Evolutionary conservation across 1,140 invertebrate species (phyloP), one percentile per base, ranked within the genome.

Genomic region (Drosophila rhopaloa): DNA sequence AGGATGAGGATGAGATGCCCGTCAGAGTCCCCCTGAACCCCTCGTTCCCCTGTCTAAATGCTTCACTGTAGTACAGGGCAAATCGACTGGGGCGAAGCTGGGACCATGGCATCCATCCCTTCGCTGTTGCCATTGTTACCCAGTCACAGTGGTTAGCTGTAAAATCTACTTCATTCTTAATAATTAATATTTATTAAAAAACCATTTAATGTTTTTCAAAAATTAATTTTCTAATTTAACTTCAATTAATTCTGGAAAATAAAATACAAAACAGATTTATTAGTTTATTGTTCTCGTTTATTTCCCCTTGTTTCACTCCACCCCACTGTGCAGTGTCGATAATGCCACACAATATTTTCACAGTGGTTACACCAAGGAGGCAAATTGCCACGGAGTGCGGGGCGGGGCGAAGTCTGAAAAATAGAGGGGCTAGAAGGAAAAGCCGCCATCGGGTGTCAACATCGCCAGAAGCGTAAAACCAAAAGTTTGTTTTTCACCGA

Each of bases 321-420:
- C 0, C 4, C 51, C 60, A 76, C 72, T 54, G 73, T 76, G 35
- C 54, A 5, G 8, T 48, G 72, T 76, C 83, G 83, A 89, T 88
- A 88, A 83, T 88, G 81, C 84, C 66, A 66, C 71, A 81, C 72
- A 62, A 86, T 86, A 85, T 85, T 86, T 86, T 81, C 75, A 63
- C 79, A 81, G 82, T 66, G 79, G 81, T 84, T 84, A 80, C 81
- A 77, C 77, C 73, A 76, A 78, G 81, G 68, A 80, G 73, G 77
- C 66, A 79, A 66, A 59, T 47, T 46, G 43, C 44, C 65, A 29
- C 37, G 24, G 7, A 55, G 51, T 19, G 13, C n/a, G 51, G 48
- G 40, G 13, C n/a, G 51, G 48, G 40, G 37, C 14, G 38, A 27
- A 13, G 9, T 65, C 50, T 19, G 9, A 44, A 51, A 65, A 29